Evolutionary conservation across 2,797 vertebrate genomes (phyloP).

Genomic region (Acipenser transmontanus): DNA sequence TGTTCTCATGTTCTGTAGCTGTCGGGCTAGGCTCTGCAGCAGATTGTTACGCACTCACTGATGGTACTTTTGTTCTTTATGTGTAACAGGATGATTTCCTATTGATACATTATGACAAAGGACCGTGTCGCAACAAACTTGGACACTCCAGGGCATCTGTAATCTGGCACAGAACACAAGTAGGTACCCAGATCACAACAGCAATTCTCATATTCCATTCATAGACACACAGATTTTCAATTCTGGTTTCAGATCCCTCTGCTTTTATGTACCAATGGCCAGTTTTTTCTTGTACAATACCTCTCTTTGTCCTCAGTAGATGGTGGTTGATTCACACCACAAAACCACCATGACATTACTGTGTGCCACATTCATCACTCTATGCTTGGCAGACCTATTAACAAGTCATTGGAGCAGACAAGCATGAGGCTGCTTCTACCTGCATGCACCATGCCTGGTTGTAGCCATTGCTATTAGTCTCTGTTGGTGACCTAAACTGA

Average conservation of each 20-base stretch:
- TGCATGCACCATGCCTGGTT: no score
- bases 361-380: no score
- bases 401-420: no score
- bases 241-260: background rate
- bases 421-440: no score
- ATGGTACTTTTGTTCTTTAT: constrained; percentile 13
- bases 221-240: no score
- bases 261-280: no score
- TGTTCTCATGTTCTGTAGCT: background rate
- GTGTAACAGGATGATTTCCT: constrained; percentile 87
- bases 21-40: background rate
- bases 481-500: no score
- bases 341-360: no score
- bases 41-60: background rate
- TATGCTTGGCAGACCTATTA: no score
- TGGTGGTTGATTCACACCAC: no score
- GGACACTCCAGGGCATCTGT: constrained; percentile 96
- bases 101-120: constrained; percentile 97
- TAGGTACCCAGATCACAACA: constrained; percentile 41
- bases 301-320: background rate
- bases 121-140: constrained; percentile 94
- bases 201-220: no score
- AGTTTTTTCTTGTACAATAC: background rate
- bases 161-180: constrained; percentile 99
- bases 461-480: no score